Conservation (phyloP, 2,888 invertebrate species). For the Drosophila percnosoma region DNA sequence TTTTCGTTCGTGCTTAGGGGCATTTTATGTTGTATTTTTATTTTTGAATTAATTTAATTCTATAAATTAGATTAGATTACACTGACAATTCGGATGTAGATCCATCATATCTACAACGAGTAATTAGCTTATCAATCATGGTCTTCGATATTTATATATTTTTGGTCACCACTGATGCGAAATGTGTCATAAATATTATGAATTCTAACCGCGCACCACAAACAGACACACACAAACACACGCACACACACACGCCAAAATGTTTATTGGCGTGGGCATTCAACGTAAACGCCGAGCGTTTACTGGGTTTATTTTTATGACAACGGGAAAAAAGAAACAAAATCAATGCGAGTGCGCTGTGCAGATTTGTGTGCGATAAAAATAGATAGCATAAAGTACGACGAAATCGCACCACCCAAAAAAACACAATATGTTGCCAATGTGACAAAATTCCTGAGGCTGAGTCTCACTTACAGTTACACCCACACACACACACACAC, state of each 20-base stretch:
- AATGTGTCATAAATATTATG: conserved; percentile 36
- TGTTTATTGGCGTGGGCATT: conserved; percentile 1
- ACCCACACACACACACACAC: conserved; percentile 17
- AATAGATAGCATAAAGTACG: conserved; percentile 47
- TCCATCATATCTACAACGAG: neutral
- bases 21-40: neutral
- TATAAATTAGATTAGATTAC: neutral
- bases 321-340: conserved; percentile 43
- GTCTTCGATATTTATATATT: conserved; percentile 23
- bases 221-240: neutral
- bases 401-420: conserved; percentile 32
- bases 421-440: conserved; percentile 65
- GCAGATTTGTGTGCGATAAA: conserved; percentile 56
- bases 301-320: conserved; percentile 48
- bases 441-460: conserved; percentile 44
- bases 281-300: conserved; percentile 20
- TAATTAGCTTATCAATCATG: conserved; percentile 34
- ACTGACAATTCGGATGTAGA: neutral
- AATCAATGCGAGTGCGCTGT: conserved; percentile 56
- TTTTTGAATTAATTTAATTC: neutral
- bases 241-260: conserved; percentile 3
- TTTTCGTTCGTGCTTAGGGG: neutral
- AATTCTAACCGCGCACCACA: conserved; percentile 16
- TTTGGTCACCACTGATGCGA: conserved; percentile 27
- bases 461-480: conserved; percentile 62